Base-by-base conservation (phyloP, 2,113 vertebrate species). In the Kryptolebias marmoratus region DNA sequence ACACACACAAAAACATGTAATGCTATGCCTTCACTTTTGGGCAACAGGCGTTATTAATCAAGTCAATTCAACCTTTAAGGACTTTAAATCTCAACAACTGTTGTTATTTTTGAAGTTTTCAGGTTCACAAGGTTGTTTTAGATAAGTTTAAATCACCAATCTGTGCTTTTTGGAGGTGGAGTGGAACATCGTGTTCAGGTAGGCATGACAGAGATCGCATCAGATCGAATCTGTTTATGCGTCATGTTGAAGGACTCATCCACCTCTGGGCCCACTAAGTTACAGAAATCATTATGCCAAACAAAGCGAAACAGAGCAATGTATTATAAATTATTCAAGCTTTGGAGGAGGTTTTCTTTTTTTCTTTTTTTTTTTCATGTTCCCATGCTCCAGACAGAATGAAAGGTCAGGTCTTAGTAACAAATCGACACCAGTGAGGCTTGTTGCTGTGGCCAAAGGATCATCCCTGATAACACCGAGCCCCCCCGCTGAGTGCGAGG, bases 401-500 rank as follows among this genome's bases (percentile, higher is more conserved):
- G 5, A 65, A 71, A 71, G 58, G 47, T 50, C 69, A 60, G 12
- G 13, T 61, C 72, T 80, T 30, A 27, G 52, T 54, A 44, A 59
- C 55, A 57, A 70, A 66, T 27, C 55, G n/a, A 57, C 36, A 62
- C 15, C 22, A 32, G 42, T 8, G 52, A 75, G 58, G 30, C 67
- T 75, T 78, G 42, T 27, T 48, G 67, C 56, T 58, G 61, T 50
- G 73, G 68, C 55, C 55, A 69, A 75, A 52, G 62, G 57, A 70
- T 80, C 58, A 54, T 79, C 75, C 71, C 65, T 58, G 58, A 64
- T 68, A 88, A 83, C 80, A 68, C 60, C 22, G 69, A 75, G 70
- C 59, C 57, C 2, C 64, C 84, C 82, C 18, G 55, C 75, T 55
- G 79, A 79, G 80, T 82, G 88, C 22, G 76, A 87, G 63, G 70